Evolutionary conservation across 1,140 invertebrate genomes (phyloP), one percentile per base, ranked within the genome.

Genomic region (Acromyrmex echinatior): DNA sequence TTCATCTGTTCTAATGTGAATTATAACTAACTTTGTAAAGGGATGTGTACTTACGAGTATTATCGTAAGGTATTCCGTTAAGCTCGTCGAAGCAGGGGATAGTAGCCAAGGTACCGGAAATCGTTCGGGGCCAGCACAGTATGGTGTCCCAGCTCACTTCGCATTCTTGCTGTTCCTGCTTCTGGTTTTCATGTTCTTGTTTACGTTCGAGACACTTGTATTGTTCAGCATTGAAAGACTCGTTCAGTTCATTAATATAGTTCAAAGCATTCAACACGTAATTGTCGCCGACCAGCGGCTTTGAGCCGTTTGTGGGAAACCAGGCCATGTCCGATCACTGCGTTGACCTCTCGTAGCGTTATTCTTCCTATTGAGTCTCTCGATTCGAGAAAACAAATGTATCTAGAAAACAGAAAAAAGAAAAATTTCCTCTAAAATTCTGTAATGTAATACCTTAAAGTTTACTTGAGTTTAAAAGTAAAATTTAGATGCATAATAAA

Each of bases 81-180:
- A 98, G 96, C 90, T 97, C 97, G 14, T 96, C 96, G 82, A 98
- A 97, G 91, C 98, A 98, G 3, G 97, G 96, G 77, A 98, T 95
- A 0, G 96, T 92, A 1, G 97, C 97, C 31, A 96, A 88, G 0
- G 96, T 96, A 21, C 97, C 96, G 58, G 96, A 96, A 0, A 95
- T 95, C 2, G 98, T 97, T 0, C 96, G 95, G 0, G 97, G 97
- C 98, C 98, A 98, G 92, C 98, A 98, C 1, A 97, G 95, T 3
- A 98, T 92, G 4, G 96, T 96, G 94, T 98, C 98, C 95, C 96
- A 98, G 62, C 10, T 86, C n/a, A 91, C 68, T 45, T 91, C 62
- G 25, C 90, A 91, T 53, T 84, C 90, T 10, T 18, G 51, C 7
- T 66, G 60, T 0, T 87, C 89, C 63, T 87, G 53, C 21, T 45